Evolutionary conservation across 2,888 invertebrate species (phyloP).

Genomic region (Siphonodentalium dalli): DNA sequence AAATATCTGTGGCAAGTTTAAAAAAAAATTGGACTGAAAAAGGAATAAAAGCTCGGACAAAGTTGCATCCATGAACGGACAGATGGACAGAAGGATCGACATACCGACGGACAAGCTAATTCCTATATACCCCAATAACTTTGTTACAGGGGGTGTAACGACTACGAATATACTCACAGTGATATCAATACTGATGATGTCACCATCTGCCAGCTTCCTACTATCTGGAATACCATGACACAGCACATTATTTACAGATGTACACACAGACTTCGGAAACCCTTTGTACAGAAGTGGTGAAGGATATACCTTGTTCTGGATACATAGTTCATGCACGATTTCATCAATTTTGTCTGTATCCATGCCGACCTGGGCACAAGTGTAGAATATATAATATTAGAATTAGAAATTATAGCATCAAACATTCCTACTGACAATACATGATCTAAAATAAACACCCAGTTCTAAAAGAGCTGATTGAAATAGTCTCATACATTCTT

Average conservation of each 20-base stretch:
- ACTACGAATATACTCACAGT: conserved; percentile 73
- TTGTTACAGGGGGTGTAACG: not conserved
- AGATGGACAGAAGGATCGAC: not conserved
- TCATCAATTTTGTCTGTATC: conserved; percentile 87
- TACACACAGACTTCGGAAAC: conserved; percentile 90
- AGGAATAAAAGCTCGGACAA: too few species aligned
- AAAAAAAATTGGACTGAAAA: too few species aligned
- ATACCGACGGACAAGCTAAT: too few species aligned
- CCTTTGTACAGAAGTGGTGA: conserved; percentile 85
- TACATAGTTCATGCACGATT: conserved; percentile 75
- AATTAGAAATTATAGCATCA: too few species aligned
- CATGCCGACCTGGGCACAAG: conserved; percentile 68
- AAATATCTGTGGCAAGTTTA: too few species aligned
- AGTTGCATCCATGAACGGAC: too few species aligned
- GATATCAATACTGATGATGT: conserved; percentile 89
- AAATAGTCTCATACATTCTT: too few species aligned
- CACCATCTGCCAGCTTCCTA: conserved; percentile 78
- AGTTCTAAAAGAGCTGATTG: too few species aligned
- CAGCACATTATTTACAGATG: conserved; percentile 88
- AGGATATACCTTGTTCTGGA: conserved; percentile 82
- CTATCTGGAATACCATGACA: conserved; percentile 94
- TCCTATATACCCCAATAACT: too few species aligned
- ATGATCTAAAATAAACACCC: too few species aligned
- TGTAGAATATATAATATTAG: too few species aligned
- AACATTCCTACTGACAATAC: too few species aligned